A percentile compares a stretch with the other conserved stretches of the same genome.
Conservation (phyloP, 2,113 vertebrate species). For the Apodemus sylvaticus region DNA sequence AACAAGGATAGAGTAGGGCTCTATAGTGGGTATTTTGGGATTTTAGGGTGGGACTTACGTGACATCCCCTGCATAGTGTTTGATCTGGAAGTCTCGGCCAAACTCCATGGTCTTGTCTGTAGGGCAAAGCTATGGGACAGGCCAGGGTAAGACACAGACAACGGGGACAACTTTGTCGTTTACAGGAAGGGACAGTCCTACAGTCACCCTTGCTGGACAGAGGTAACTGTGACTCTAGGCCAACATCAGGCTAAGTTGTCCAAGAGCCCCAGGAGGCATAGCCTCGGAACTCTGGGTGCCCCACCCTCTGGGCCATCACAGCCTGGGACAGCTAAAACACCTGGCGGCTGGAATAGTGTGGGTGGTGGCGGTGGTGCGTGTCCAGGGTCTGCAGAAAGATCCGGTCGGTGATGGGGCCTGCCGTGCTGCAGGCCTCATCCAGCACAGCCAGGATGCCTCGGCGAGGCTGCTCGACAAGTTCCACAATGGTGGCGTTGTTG, state of each 20-base stretch:
- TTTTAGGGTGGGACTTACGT: conserved; percentile 87
- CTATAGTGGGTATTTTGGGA: background rate
- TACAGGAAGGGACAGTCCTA: background rate
- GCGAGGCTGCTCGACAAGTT: conserved; percentile 93
- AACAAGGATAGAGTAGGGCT: background rate
- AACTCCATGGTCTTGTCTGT: conserved; percentile 95
- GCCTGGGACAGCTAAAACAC: conserved; percentile 72
- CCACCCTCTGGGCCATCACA: background rate
- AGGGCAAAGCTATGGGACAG: conserved; percentile 87
- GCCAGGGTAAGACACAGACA: background rate
- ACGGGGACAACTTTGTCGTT: background rate
- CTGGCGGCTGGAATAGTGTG: conserved; percentile 95
- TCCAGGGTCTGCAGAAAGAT: conserved; percentile 94
- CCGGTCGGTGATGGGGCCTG: conserved; percentile 90
- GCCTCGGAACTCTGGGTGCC: fast-evolving
- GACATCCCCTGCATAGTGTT: conserved; percentile 95
- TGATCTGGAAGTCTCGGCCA: conserved; percentile 93
- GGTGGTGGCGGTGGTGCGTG: conserved; percentile 90
- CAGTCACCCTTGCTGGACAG: background rate
- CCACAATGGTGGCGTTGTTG: conserved; percentile 95
- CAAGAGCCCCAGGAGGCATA: background rate
- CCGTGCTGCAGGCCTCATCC: conserved; percentile 93
- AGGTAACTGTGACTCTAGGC: background rate
- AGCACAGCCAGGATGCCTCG: conserved; percentile 93
- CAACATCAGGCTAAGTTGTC: background rate